Evolutionary conservation across 2,888 invertebrate species (phyloP), one percentile per base, ranked within the genome.

Genomic region (Acleris holmiana): DNA sequence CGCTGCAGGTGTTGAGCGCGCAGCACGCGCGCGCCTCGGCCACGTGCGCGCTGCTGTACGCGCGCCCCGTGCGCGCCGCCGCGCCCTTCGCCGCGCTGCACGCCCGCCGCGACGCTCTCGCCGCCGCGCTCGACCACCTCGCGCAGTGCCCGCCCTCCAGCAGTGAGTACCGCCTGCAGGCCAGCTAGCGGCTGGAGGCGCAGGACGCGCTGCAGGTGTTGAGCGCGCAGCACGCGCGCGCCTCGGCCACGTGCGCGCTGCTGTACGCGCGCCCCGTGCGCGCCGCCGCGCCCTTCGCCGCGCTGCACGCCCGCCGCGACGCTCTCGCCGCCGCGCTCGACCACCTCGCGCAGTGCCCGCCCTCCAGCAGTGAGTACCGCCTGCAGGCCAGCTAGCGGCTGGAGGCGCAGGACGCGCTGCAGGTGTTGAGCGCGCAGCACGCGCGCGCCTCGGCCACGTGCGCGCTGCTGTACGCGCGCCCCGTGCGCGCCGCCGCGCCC

Each of bases 381-480:
- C 87, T 97, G 55, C 96, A 97, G 79, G 93, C 93, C 70, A 94
- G 94, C 65, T 93, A 94, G 68, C 93, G 95, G 7, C 86, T 96
- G 15, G 94, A 96, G 67, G 95, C 95, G n/a, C 86, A 97, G 6
- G 96, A 96, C 86, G 94, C 95, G 67, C 83, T 97, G 49, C 97
- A 97, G 79, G 95, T 56, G 94, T n/a, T 94, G 58, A 94, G 96
- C 79, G 94, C 94, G 44, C 97, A 97, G 83, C 94, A 94, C 68
- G 94, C 97, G 44, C 93, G 97, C 59, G 96, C 97, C 0, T 94
- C 96, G 5, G 96, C 97, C 91, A 96, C 96, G 0, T 96, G 97
- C 78, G 96, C 96, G 56, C 93, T 94, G 67, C 95, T 96, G 79
- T 97, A 96, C 84, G 91, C 94, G n/a, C 92, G 94, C 59, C 93